A percentile compares a stretch with the other conserved stretches of the same genome.
These are phyloP conservation scores for Patiria pectinifera DNA, from an alignment of 53 echinoderm and acorn worm genomes.

Conservation along the genomic window DNA sequence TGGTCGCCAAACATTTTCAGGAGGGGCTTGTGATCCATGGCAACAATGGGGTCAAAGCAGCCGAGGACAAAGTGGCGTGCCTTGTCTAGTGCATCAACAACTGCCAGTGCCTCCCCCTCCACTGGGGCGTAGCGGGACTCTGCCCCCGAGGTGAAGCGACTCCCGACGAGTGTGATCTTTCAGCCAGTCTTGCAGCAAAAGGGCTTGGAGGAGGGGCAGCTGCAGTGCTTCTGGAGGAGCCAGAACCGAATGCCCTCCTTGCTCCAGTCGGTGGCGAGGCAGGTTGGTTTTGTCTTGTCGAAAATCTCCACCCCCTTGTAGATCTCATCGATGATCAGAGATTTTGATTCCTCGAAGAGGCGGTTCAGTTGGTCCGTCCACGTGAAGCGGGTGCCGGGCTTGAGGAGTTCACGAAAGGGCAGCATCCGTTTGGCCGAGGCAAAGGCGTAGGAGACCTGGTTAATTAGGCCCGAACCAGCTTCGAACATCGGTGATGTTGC, in stretches of 20 bases:
- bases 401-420: background rate
- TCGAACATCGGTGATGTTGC: slow-evolving; percentile 63
- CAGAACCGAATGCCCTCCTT: slow-evolving; percentile 13
- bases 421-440: background rate
- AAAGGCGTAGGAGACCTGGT: slow-evolving; percentile 57
- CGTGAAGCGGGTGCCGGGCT: background rate
- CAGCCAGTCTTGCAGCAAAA: slow-evolving; percentile 11
- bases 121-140: slow-evolving; percentile 32
- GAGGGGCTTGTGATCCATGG: slow-evolving; percentile 64
- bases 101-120: slow-evolving; percentile 60
- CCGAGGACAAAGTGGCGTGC: slow-evolving; percentile 64
- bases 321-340: too few species aligned
- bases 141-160: background rate
- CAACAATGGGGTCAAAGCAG: slow-evolving; percentile 45
- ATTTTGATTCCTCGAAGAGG: too few species aligned
- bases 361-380: too few species aligned
- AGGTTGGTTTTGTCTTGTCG: background rate
- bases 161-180: background rate
- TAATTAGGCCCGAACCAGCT: slow-evolving; percentile 45
- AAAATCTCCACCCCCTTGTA: background rate
- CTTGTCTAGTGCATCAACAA: slow-evolving; percentile 57
- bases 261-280: background rate
- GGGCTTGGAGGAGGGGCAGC: background rate
- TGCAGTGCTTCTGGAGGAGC: background rate
- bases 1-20: slow-evolving; percentile 28